A percentile compares a stretch with the other conserved stretches of the same genome.
Evolutionary conservation across 2,113 vertebrate species (phyloP).

Genomic region (Perca fluviatilis): DNA sequence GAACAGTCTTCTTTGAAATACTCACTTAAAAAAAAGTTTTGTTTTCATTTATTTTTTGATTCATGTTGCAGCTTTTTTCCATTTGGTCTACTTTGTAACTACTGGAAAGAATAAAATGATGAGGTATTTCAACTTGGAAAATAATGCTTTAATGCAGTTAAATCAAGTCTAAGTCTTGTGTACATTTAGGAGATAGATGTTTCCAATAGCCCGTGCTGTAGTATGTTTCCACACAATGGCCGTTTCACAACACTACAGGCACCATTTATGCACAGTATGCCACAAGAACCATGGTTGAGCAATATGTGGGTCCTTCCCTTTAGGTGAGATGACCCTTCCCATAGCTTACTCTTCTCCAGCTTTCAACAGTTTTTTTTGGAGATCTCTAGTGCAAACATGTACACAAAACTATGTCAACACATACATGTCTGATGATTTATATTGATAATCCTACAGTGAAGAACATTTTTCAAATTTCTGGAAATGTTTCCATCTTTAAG

Average conservation of each 20-base stretch:
- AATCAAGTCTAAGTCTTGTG: not conserved
- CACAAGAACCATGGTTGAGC: conserved; percentile 5
- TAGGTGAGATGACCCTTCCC: conserved; percentile 62
- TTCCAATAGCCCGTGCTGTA: not conserved
- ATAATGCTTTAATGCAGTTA: not conserved
- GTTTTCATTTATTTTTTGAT: not conserved
- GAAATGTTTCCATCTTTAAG: conserved; percentile 10
- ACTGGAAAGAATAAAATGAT: conserved; percentile 1
- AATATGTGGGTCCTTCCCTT: conserved; percentile 30
- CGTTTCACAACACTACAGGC: conserved; percentile 36
- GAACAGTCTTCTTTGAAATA: too few species aligned
- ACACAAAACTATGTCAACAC: not conserved
- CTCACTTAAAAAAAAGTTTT: too few species aligned
- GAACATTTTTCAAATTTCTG: conserved; percentile 29
- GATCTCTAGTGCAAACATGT: not conserved
- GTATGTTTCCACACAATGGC: conserved; percentile 25
- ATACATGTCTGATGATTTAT: conserved; percentile 6
- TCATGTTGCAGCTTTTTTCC: not conserved
- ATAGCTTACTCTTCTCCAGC: conserved; percentile 59
- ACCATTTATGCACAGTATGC: conserved; percentile 7
- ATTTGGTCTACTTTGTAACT: not conserved
- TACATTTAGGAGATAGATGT: not conserved
- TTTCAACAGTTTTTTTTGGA: conserved; percentile 47
- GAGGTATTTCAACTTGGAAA: not conserved
- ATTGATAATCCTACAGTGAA: not conserved